A percentile compares a stretch with the other conserved stretches of the same genome.
phyloP scores from a whole-genome alignment of 1,140 invertebrate genomes.

The Sminthurinus signatus region DNA sequence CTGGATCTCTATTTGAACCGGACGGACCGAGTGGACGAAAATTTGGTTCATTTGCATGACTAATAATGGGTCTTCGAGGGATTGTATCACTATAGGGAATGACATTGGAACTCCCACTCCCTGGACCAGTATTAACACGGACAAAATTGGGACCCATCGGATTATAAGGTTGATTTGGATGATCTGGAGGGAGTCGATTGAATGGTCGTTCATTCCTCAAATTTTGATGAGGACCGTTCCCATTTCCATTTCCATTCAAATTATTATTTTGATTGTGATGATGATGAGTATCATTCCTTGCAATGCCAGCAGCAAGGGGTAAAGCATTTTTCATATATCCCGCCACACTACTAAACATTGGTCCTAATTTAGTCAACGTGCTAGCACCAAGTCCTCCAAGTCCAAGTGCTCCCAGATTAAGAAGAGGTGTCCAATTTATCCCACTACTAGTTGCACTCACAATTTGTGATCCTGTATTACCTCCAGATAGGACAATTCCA shows the following conservation, averaged over 20 bases:
- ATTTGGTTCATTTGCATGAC: conserved; percentile 34
- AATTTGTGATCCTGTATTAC: conserved; percentile 15
- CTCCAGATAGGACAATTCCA: conserved; percentile 11
- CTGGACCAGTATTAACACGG: neutral
- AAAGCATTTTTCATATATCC: conserved; percentile 43
- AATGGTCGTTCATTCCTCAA: conserved; percentile 15
- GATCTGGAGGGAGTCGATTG: conserved; percentile 22
- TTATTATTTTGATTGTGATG: conserved; percentile 1
- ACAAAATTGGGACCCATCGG: conserved; percentile 14
- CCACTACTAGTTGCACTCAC: conserved; percentile 18
- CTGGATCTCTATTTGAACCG: conserved; percentile 15
- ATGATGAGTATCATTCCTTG: conserved; percentile 41
- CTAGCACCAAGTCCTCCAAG: conserved; percentile 42
- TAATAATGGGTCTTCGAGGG: conserved; percentile 27
- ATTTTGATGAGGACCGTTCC: too few species aligned
- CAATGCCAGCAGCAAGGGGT: conserved; percentile 19
- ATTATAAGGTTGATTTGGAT: neutral
- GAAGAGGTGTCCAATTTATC: conserved; percentile 31
- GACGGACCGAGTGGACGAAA: conserved; percentile 14
- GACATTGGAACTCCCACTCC: neutral
- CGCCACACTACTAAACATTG: conserved; percentile 43
- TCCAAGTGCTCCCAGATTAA: conserved; percentile 37
- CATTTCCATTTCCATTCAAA: too few species aligned
- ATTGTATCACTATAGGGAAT: conserved; percentile 16
- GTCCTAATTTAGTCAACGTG: conserved; percentile 42